phyloP scores from a whole-genome alignment of 2,797 vertebrate genomes.

The Craterocephalus amniculus region DNA sequence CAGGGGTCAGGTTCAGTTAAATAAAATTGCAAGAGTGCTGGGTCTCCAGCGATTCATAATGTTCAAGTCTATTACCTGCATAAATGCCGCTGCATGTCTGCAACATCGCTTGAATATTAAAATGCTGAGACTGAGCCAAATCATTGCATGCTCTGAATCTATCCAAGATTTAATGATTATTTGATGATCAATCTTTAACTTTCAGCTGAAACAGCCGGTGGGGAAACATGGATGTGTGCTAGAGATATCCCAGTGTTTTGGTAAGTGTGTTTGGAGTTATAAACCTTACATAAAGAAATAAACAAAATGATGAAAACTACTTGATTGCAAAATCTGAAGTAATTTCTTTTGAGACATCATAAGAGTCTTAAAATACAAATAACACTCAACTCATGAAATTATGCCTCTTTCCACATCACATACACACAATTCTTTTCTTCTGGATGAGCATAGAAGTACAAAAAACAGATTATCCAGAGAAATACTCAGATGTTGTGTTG shows the following conservation, averaged over 20 bases:
- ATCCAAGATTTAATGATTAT: background rate
- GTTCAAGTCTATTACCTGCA: slow-evolving; percentile 19
- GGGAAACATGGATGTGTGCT: slow-evolving; percentile 1
- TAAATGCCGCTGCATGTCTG: slow-evolving; percentile 3
- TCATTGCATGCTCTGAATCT: background rate
- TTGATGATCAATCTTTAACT: background rate
- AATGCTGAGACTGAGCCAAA: background rate
- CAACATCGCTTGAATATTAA: slow-evolving; percentile 2
- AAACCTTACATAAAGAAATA: too few relatives aligned
- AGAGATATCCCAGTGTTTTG: background rate
- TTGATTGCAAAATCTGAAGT: slow-evolving; percentile 35
- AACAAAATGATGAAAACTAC: slow-evolving; percentile 22
- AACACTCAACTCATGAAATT: too few relatives aligned
- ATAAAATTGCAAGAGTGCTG: slow-evolving; percentile 3
- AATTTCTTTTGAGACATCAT: slow-evolving; percentile 16
- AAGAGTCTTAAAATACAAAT: slow-evolving; percentile 25
- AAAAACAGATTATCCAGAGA: too few relatives aligned
- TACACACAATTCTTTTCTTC: too few relatives aligned
- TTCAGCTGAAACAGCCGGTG: background rate
- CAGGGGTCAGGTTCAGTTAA: slow-evolving; percentile 16
- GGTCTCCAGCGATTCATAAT: background rate
- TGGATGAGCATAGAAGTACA: too few relatives aligned
- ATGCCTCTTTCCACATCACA: too few relatives aligned
- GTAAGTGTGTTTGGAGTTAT: slow-evolving; percentile 8
- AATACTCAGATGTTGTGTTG: background rate